These are phyloP conservation scores for Stegostoma tigrinum DNA, from an alignment of 2,113 vertebrate species.

Conservation along the genomic window DNA sequence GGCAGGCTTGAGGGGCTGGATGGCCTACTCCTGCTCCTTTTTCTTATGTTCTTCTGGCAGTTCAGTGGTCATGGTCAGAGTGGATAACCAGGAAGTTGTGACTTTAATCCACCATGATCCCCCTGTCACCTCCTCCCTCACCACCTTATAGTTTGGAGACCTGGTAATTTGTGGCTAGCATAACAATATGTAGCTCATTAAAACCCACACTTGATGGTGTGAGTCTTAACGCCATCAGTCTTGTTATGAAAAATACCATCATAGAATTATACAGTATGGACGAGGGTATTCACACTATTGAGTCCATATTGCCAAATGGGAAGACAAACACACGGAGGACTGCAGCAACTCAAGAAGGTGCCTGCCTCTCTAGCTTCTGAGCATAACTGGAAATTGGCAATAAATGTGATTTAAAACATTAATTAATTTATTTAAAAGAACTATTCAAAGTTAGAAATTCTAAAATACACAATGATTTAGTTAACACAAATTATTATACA, in stretches of 20 bases:
- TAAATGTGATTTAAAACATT: not conserved
- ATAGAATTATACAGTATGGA: not conserved
- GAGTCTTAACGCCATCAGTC: not conserved
- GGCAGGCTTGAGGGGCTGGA: too few relatives aligned
- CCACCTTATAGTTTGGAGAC: not conserved
- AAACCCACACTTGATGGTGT: not conserved
- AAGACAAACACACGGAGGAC: not conserved
- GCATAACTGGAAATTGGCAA: not conserved
- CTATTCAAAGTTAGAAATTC: not conserved
- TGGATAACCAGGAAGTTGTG: not conserved
- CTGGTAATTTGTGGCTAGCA: not conserved
- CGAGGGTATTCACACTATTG: too few relatives aligned
- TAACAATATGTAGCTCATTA: not conserved
- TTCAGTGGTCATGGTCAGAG: not conserved
- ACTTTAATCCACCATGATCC: not conserved
- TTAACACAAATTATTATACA: not conserved
- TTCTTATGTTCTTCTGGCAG: not conserved
- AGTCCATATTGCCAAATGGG: too few relatives aligned
- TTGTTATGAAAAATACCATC: not conserved
- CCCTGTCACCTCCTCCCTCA: not conserved
- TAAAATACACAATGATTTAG: not conserved
- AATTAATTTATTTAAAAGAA: not conserved
- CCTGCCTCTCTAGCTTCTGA: not conserved
- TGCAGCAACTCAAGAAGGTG: not conserved
- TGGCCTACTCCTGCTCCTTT: too few relatives aligned